Conservation (phyloP, 2,797 vertebrate species). For the Triplophysa bombifrons region DNA sequence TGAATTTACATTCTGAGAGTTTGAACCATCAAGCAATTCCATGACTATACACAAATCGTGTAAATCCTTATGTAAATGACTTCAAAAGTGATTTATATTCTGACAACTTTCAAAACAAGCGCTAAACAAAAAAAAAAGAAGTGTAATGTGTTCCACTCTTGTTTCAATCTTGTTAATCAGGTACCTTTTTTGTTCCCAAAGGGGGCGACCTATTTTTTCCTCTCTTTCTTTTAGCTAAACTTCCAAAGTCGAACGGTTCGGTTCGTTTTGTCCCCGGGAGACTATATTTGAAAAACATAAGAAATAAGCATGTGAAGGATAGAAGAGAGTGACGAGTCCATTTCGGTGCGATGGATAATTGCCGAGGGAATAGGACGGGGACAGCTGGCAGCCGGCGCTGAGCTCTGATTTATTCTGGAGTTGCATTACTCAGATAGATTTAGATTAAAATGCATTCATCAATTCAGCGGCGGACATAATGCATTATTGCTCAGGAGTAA, state of each 20-base stretch:
- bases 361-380: constrained; percentile 49
- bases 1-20: neutral
- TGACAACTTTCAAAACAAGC: constrained; percentile 4
- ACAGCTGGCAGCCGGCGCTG: constrained; percentile 58
- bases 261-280: constrained; percentile 29
- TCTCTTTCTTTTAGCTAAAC: neutral
- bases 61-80: neutral
- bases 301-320: constrained; percentile 42
- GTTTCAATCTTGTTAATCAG: constrained; percentile 48
- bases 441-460: constrained; percentile 81
- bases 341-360: constrained; percentile 53
- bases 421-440: constrained; percentile 79
- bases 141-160: constrained; percentile 10
- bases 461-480: constrained; percentile 73
- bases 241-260: constrained; percentile 30
- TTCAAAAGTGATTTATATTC: constrained; percentile 14
- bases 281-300: constrained; percentile 36
- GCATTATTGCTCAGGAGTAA: constrained; percentile 76
- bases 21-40: neutral
- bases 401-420: constrained; percentile 72
- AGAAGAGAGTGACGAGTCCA: constrained; percentile 48
- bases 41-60: neutral
- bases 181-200: constrained; percentile 30
- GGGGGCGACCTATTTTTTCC: constrained; percentile 28
- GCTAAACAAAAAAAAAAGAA: constrained; percentile 25